phyloP scores from a whole-genome alignment of 92 coral and sea anemone species.

The Phenganax marumi region DNA sequence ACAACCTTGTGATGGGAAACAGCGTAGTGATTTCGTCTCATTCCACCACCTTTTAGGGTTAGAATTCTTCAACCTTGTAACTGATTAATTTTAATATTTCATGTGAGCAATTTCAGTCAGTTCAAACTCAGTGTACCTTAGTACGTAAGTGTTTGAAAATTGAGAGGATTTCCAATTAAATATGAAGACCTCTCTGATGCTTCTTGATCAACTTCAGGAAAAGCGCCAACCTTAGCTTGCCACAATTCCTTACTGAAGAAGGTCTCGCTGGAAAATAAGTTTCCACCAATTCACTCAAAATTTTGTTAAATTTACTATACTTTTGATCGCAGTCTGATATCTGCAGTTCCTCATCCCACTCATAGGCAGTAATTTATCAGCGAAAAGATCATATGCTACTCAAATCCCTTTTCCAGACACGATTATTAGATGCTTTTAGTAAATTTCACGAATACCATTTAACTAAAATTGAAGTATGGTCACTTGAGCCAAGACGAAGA shows the following conservation, averaged over 20 bases:
- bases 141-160: constrained; percentile 36
- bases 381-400: background rate
- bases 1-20: background rate
- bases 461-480: no score
- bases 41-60: background rate
- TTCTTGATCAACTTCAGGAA: constrained; percentile 34
- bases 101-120: constrained; percentile 17
- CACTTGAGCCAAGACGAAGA: no score
- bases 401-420: background rate
- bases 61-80: constrained; percentile 36
- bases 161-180: constrained; percentile 37
- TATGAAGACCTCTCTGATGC: constrained; percentile 33
- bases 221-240: constrained; percentile 41
- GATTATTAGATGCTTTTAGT: no score
- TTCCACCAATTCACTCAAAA: background rate
- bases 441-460: no score
- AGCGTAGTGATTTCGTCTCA: background rate
- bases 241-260: background rate
- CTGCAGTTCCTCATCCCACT: constrained; percentile 2
- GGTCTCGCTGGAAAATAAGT: background rate
- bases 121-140: constrained; percentile 45
- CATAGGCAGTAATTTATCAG: constrained; percentile 6
- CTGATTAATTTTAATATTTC: constrained; percentile 28
- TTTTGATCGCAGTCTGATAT: constrained; percentile 13
- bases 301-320: constrained; percentile 18